A percentile compares a stretch with the other conserved stretches of the same genome.
These are phyloP conservation scores for Engraulis encrasicolus DNA, from an alignment of 2,113 vertebrate genomes.

Conservation along the genomic window DNA sequence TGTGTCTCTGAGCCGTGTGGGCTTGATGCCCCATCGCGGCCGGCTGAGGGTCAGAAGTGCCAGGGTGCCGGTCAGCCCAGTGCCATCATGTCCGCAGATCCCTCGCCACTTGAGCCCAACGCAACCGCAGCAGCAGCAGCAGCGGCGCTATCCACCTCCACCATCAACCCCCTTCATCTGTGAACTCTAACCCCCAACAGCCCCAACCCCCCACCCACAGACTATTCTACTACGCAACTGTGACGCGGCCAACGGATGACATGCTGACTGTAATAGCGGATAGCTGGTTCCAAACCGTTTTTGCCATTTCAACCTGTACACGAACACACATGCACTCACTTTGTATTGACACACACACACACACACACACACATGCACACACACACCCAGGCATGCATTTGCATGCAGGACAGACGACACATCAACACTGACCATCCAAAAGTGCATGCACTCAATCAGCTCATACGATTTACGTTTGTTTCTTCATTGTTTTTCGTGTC, in stretches of 20 bases:
- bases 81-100: neutral
- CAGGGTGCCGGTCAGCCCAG: neutral
- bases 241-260: conserved; percentile 1
- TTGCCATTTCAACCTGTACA: neutral
- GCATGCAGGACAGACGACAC: conserved; percentile 12
- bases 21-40: neutral
- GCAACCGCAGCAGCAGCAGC: neutral
- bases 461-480: neutral
- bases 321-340: neutral
- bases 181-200: too few relatives aligned
- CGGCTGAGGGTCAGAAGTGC: neutral
- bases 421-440: neutral
- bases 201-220: neutral
- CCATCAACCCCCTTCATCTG: too few relatives aligned
- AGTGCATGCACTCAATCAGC: conserved; percentile 1
- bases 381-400: neutral
- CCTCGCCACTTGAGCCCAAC: neutral
- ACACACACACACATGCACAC: neutral
- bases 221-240: neutral
- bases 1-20: neutral
- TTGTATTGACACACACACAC: neutral
- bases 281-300: conserved; percentile 9
- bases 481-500: too few relatives aligned
- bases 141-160: neutral
- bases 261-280: neutral